phyloP scores from a whole-genome alignment of 2,888 invertebrate genomes.

The Aporophyla nigra region DNA sequence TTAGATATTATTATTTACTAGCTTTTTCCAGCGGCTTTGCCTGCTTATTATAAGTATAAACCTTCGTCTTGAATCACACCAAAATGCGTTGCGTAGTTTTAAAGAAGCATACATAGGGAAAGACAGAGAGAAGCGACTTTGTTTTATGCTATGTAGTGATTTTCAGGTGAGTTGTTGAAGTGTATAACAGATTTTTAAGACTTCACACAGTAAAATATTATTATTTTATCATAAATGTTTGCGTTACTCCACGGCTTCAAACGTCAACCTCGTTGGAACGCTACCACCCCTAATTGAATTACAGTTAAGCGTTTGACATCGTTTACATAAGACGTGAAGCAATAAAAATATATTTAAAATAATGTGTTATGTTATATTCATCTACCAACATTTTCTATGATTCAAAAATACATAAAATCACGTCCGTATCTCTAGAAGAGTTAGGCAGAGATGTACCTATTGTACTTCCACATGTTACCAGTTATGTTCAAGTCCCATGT shows the following conservation, averaged over 20 bases:
- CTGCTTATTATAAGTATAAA: too few relatives aligned
- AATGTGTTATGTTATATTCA: neutral
- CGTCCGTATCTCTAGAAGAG: neutral
- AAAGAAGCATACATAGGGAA: too few relatives aligned
- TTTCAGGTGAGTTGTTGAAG: neutral
- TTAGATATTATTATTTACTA: neutral
- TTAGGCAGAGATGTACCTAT: neutral
- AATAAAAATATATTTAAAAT: neutral
- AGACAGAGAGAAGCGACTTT: too few relatives aligned
- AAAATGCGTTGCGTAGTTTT: too few relatives aligned
- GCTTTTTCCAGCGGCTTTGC: too few relatives aligned
- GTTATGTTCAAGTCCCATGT: neutral
- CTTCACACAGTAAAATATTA: neutral
- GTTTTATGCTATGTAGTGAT: too few relatives aligned
- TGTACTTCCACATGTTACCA: neutral
- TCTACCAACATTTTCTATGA: neutral
- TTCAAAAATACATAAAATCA: neutral
- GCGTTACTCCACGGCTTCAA: conserved; percentile 14
- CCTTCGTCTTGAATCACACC: too few relatives aligned
- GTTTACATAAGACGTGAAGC: conserved; percentile 9
- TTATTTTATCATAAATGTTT: neutral
- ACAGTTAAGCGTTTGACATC: conserved; percentile 22
- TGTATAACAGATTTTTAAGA: neutral
- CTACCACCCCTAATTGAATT: conserved; percentile 40
- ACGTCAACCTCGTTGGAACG: conserved; percentile 11